Base-by-base conservation (phyloP, 2,113 vertebrate species). In the Engraulis encrasicolus region DNA sequence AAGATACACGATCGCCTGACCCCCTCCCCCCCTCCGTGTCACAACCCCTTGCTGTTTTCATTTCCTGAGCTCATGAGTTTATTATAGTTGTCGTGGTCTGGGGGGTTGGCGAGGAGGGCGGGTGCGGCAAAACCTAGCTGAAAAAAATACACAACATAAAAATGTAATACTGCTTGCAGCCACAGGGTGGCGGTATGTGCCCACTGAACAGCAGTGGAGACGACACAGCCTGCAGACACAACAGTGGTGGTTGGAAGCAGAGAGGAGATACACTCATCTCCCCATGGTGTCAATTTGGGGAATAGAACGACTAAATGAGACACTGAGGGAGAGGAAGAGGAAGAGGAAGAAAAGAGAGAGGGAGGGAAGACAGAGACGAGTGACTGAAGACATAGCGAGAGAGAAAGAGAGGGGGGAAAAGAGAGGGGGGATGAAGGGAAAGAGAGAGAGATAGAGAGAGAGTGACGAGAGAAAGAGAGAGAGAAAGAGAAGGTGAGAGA, bases 181-280 rank as follows among this genome's bases (percentile, higher is more conserved):
- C 61, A 71, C 83, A 84, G 48, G 48, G 45, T 84, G 83, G 78
- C 78, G 66, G 83, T 34, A 84, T 80, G 78, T 80, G 45, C 31
- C 74, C 31, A 61, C 20, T 34, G 79, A 79, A n/a, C 40, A 45
- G 40, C 23, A 71, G 61, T 71, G 27, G 0, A 71, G 31, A 34
- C n/a, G 31, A n/a, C n/a, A n/a, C n/a, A n/a, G n/a, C n/a, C 61
- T 15, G 61, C 11, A 58, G 23, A 14, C 58, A 66, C n/a, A n/a
- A n/a, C n/a, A n/a, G n/a, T n/a, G n/a, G n/a, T n/a, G n/a, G n/a
- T n/a, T n/a, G n/a, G 27, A 12, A 27, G 17, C 1, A 31, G 61
- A 71, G 23, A 71, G n/a, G 61, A 71, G 27, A 71, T 34, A 71
- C 23, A 31, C 58, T 66, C 27, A 34, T 23, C 12, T 17, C 27